Percentiles rank a stretch among this genome's conserved stretches.
phyloP scores from a whole-genome alignment of 2,888 invertebrate species.

The Lysandra bellargus region DNA sequence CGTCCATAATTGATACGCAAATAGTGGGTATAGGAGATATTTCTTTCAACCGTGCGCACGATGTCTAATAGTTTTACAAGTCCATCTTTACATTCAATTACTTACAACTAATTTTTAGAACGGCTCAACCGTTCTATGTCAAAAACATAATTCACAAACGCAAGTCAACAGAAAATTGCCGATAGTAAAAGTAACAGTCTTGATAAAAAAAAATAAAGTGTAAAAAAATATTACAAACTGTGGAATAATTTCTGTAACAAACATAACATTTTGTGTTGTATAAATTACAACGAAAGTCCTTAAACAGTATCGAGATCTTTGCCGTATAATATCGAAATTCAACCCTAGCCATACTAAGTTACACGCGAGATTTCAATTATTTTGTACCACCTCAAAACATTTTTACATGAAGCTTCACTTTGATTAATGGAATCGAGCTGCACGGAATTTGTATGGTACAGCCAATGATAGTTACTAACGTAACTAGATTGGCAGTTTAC shows the following conservation, averaged over 20 bases:
- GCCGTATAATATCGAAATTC: background rate
- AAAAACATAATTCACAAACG: background rate
- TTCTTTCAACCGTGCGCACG: background rate
- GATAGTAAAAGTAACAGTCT: slow-evolving; percentile 11
- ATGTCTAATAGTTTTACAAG: slow-evolving; percentile 11
- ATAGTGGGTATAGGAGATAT: background rate
- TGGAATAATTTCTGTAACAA: background rate
- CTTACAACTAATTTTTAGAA: background rate
- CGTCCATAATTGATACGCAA: too few relatives aligned
- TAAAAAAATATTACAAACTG: slow-evolving; percentile 5
- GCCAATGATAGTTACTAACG: too few relatives aligned
- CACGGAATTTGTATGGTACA: too few relatives aligned
- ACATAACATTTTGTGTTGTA: slow-evolving; percentile 17
- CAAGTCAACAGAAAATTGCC: background rate
- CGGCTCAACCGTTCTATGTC: background rate
- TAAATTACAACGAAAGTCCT: background rate
- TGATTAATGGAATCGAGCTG: background rate
- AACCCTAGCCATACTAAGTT: slow-evolving; percentile 12
- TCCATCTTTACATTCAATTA: slow-evolving; percentile 11
- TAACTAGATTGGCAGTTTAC: too few relatives aligned
- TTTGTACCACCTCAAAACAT: background rate
- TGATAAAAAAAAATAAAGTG: background rate
- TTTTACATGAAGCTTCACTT: background rate
- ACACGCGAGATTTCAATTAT: background rate
- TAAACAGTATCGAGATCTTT: slow-evolving; percentile 5